Evolutionary conservation across 2,113 vertebrate genomes (phyloP), one percentile per base, ranked within the genome.

Genomic region (Electrona antarctica): DNA sequence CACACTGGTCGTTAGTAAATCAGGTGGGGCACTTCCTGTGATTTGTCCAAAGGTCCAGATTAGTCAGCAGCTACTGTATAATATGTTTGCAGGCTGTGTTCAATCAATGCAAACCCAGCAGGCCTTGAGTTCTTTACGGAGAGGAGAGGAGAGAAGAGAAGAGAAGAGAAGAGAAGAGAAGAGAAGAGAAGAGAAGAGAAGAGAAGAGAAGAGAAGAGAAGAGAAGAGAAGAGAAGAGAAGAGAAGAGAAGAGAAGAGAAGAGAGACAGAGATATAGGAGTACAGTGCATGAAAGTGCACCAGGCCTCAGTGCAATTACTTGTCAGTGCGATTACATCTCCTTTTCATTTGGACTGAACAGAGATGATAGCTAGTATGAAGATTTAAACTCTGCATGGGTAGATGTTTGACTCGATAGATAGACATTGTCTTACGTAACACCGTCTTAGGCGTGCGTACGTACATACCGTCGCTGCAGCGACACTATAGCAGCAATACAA

Each of bases 1-100:
- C 64, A 2, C 1, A 10, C 65, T 59, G 66, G 77, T 48, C 61
- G 79, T 76, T 69, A 85, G 80, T 80, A 88, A 76, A 76, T 55
- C 59, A 73, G 62, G 51, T 33, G 63, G 51, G 45, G 8, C 41
- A 78, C 69, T 88, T 90, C 78, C 85, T 86, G 81, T 68, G 21
- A 21, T 21, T 21, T 21, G 21, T 21, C 65, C 67, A 77, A 60
- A 48, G 60, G 60, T 64, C 62, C 47, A 69, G 83, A 82, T 87
- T 76, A 85, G 72, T 85, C 81, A 76, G 63, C 46, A 60, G 59
- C 65, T n/a, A 60, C 74, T 65, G 71, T 87, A 87, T 21, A 21
- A 21, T 21, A 21, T 80, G 76, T 60, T 57, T 74, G 45, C 65
- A 4, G 45, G 29, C 67, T 33, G 61, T 69, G 78, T 68, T n/a